Evolutionary conservation across 2,888 invertebrate species (phyloP), one percentile per base, ranked within the genome.

Genomic region (Meandrusa payeni): DNA sequence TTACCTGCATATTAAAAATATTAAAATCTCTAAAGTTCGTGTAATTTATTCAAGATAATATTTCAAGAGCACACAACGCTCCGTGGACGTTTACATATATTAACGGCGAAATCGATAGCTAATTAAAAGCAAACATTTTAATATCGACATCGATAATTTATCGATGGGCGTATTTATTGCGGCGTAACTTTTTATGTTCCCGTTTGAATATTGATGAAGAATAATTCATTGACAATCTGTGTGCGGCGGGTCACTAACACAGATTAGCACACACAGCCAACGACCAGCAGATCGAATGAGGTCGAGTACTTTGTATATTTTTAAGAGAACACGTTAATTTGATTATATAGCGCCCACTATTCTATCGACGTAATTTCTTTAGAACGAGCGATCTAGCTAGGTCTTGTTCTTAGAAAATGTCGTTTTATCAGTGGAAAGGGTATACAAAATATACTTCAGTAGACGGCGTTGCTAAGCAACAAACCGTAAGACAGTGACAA

Each of bases 61-160:
- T 36, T 36, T 36, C 42, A 42, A 41, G 9, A 22, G 32, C 45
- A 41, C 31, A 11, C 19, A 28, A 13, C 41, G 34, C 22, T 28
- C 13, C 7, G 12, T 28, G 6, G 42, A 42, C 38, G 39, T 52
- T 52, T 43, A 52, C 55, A 58, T 58, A 55, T 51, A 59, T 55
- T 54, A 53, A 24, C 46, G 41, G 50, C 53, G 46, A 54, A 54
- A 57, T 41, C 55, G 49, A 50, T 50, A 41, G 39, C 47, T 67
- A 66, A 69, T 69, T 69, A 67, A 67, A 65, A 63, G 59, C 60
- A 61, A 69, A 69, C 69, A 69, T 70, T 67, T 67, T 60, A 62
- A 59, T 66, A 66, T 51, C 54, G 51, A 55, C 50, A 61, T 60
- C 60, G 61, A 67, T 61, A 63, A 67, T 70, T 69, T 71, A 72